phyloP scores from a whole-genome alignment of 2,113 vertebrate genomes.

The Chaetura pelagica region DNA sequence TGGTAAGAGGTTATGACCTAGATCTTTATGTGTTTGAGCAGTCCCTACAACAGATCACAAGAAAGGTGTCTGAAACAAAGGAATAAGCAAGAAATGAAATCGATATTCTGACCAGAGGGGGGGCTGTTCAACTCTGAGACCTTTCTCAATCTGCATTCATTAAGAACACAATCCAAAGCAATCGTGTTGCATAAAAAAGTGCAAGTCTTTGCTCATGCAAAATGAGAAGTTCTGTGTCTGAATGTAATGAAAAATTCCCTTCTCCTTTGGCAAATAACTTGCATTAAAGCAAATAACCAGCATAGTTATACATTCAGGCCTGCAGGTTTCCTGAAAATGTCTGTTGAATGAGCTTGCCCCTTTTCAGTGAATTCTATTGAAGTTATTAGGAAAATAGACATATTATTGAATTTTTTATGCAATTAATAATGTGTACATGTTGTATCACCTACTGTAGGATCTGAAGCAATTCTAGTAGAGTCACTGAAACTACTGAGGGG shows the following conservation, averaged over 20 bases:
- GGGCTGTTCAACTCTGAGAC: not conserved
- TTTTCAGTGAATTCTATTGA: not conserved
- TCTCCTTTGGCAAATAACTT: not conserved
- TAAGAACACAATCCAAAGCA: not conserved
- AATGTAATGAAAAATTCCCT: not conserved
- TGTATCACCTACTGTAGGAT: slow-evolving; percentile 21
- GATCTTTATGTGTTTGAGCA: not conserved
- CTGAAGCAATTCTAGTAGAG: not conserved
- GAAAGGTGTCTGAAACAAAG: not conserved
- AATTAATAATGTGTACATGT: not conserved
- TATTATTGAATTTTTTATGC: not conserved
- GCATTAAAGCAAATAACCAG: not conserved
- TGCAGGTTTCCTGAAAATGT: not conserved
- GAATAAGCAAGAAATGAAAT: not conserved
- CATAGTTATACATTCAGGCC: not conserved
- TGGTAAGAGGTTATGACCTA: slow-evolving; percentile 76
- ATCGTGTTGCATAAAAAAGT: not conserved
- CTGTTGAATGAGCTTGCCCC: not conserved
- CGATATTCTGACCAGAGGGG: not conserved
- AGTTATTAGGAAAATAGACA: not conserved
- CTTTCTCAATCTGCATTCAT: not conserved
- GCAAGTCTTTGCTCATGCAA: not conserved
- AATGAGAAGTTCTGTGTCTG: not conserved
- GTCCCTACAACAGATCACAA: not conserved
- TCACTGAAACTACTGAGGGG: not conserved